Percentiles rank a stretch among this genome's conserved stretches.
These are phyloP conservation scores for Argyresthia albistria DNA, from an alignment of 2,888 invertebrate species.

Conservation along the genomic window DNA sequence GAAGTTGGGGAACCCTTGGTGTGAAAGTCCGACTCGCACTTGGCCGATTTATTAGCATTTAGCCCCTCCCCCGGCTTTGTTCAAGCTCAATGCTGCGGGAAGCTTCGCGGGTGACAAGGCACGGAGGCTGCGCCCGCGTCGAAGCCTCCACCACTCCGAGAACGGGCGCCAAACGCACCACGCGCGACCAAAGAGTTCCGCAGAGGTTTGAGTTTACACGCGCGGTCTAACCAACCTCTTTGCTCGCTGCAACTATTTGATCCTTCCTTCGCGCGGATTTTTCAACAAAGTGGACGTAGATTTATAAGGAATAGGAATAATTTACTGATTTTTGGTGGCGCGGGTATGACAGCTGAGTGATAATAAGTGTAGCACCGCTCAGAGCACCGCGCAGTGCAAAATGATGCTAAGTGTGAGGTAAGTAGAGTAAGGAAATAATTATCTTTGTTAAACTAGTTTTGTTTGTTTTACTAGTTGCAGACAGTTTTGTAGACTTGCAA, in stretches of 20 bases:
- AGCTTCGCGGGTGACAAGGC: slow-evolving; percentile 44
- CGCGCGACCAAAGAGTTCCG: slow-evolving; percentile 18
- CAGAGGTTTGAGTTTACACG: background rate
- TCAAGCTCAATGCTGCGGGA: slow-evolving; percentile 24
- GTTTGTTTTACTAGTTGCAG: background rate
- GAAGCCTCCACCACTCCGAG: slow-evolving; percentile 29
- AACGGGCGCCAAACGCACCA: slow-evolving; percentile 32
- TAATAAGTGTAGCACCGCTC: slow-evolving; percentile 17
- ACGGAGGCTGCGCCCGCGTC: slow-evolving; percentile 31
- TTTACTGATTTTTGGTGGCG: slow-evolving; percentile 21
- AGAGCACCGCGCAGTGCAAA: slow-evolving; percentile 34
- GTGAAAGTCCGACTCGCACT: no score
- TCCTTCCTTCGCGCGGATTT: no score
- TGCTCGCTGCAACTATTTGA: background rate
- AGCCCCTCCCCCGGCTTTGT: slow-evolving; percentile 27
- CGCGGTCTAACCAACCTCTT: slow-evolving; percentile 9
- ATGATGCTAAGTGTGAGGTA: slow-evolving; percentile 58
- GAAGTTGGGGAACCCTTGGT: no score
- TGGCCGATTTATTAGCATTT: slow-evolving; percentile 22
- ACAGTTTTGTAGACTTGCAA: background rate
- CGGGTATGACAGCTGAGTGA: slow-evolving; percentile 19
- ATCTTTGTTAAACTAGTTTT: background rate
- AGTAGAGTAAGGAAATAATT: slow-evolving; percentile 33
- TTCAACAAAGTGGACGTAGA: no score
- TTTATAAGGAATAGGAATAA: no score